Base-by-base conservation (phyloP, 53 echinoderm and acorn worm species). In the Antedon mediterranea region DNA sequence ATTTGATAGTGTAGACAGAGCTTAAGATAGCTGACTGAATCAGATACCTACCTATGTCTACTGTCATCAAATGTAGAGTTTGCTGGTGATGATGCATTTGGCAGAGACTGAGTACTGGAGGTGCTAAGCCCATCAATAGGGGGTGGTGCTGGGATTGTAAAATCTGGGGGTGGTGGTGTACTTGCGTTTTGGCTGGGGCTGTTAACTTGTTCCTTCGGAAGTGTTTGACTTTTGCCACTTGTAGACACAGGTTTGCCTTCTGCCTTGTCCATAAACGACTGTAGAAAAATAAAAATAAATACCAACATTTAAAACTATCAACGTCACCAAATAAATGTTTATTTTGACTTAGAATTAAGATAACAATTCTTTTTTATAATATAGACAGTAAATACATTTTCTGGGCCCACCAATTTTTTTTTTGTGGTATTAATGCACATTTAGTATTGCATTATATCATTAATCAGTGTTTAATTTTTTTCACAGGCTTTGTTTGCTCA, bases 191-290 rank as follows among this genome's bases (percentile, higher is more conserved):
- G 57, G 2, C 1, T 57, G 20, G 57, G 57, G 23, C 23, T 57
- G 57, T 57, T 57, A 57, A 13, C 13, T 41, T 57, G 57, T 1
- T 57, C 57, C 57, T 57, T 57, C 9, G 57, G 2, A 18, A 26
- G 57, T 57, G 57, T 57, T 57, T 57, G 57, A 57, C 14, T 26
- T 26, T 57, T 57, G 2, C 15, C 9, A 57, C 14, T 57, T n/a
- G n/a, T n/a, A 72, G 82, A 73, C 20, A 41, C 43, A 28, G 88
- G 28, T 71, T 87, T 90, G 29, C 87, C 87, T 32, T 87, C 90
- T 20, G 87, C 87, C 28, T 81, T 77, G 0, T 83, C 87, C 77
- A 85, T 77, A 80, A 81, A 90, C 80, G 82, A 79, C 90, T 90
- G 85, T 32, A 30, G 31, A 32, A 30, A 0, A 71, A 33, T 18